Evolutionary conservation across 2,113 vertebrate species (phyloP).

Genomic region (Xiphorhynchus elegans): DNA sequence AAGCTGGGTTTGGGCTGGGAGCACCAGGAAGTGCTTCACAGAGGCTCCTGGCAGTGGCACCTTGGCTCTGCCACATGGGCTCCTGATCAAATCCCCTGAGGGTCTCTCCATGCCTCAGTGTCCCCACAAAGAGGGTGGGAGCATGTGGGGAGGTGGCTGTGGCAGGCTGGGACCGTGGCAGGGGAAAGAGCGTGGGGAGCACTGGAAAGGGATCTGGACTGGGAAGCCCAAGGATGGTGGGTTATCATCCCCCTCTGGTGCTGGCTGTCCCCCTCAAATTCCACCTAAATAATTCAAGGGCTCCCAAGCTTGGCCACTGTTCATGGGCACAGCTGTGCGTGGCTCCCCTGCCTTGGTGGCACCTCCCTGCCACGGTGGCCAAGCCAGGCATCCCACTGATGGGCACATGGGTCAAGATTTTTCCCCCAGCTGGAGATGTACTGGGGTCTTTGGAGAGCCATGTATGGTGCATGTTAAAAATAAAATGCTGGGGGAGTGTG

Average conservation of each 20-base stretch:
- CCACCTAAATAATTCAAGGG: background rate
- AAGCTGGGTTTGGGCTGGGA: background rate
- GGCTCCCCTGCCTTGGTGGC: background rate
- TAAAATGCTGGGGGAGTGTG: accelerated
- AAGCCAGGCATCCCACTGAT: background rate
- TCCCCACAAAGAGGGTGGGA: background rate
- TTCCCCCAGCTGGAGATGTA: background rate
- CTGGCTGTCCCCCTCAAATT: background rate
- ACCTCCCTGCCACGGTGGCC: background rate
- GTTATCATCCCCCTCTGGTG: accelerated
- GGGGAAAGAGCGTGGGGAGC: background rate
- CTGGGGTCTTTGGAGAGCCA: background rate
- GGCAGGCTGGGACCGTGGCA: background rate
- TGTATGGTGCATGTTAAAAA: accelerated
- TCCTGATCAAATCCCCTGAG: accelerated
- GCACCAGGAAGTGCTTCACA: background rate
- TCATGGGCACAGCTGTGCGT: accelerated
- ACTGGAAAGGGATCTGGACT: background rate
- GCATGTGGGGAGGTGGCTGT: accelerated
- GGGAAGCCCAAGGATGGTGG: background rate
- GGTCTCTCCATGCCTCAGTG: background rate
- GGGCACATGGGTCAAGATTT: background rate
- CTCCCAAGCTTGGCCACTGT: background rate
- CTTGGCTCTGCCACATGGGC: background rate
- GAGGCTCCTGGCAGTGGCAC: background rate